phyloP scores from a whole-genome alignment of 2,113 vertebrate species.

The Hiodon tergisus region DNA sequence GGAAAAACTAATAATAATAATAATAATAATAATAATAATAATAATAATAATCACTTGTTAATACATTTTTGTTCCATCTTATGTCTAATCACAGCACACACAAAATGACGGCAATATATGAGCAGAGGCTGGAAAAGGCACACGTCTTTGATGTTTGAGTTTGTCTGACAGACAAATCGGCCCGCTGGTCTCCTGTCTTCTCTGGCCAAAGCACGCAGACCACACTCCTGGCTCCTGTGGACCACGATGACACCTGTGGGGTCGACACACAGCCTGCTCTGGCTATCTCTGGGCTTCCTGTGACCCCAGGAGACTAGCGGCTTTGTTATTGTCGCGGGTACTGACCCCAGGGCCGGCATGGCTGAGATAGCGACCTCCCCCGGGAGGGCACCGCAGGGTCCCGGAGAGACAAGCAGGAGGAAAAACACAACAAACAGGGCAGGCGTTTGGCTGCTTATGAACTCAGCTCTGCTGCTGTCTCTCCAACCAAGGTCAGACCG shows the following conservation, averaged over 20 bases:
- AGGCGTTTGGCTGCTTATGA: neutral
- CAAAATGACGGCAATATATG: no score
- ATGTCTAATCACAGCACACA: no score
- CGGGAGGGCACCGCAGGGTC: constrained; percentile 19
- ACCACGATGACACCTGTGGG: constrained; percentile 23
- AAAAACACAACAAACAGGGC: constrained; percentile 3
- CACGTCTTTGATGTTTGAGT: no score
- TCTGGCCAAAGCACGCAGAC: constrained; percentile 33
- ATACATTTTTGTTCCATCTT: no score
- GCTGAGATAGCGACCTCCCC: constrained; percentile 36
- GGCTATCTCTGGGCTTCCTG: constrained; percentile 51
- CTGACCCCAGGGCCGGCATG: constrained; percentile 49
- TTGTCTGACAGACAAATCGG: no score
- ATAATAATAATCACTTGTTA: no score
- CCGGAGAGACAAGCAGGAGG: neutral
- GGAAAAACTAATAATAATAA: no score
- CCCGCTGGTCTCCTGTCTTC: no score
- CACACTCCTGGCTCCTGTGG: constrained; percentile 38
- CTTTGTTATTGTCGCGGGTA: constrained; percentile 40
- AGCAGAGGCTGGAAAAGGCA: no score
- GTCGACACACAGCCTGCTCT: constrained; percentile 31
- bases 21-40: no score
- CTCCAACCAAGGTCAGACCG: neutral
- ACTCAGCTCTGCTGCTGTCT: neutral
- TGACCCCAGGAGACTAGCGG: constrained; percentile 50